phyloP scores from a whole-genome alignment of 2,797 vertebrate genomes.

The Xenentodon cancila region DNA sequence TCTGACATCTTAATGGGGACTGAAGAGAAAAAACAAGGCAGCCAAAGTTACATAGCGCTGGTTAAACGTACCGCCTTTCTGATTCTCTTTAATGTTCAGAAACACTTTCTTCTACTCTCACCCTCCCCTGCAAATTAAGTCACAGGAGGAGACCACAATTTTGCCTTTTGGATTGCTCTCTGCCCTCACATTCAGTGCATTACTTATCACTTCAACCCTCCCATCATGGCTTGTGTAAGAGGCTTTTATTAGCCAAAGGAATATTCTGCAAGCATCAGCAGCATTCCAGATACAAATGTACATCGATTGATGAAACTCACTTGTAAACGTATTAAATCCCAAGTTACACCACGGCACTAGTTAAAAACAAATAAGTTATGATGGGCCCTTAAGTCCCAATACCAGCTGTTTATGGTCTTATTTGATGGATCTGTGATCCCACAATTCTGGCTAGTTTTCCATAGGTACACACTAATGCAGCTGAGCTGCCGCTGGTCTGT shows the following conservation, averaged over 20 bases:
- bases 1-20: constrained; percentile 83
- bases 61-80: not conserved
- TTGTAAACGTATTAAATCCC: too few relatives aligned
- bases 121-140: constrained; percentile 12
- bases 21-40: constrained; percentile 50
- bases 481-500: too few relatives aligned
- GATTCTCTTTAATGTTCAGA: not conserved
- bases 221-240: constrained; percentile 45
- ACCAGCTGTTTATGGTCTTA: too few relatives aligned
- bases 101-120: not conserved
- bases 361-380: too few relatives aligned
- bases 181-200: constrained; percentile 13
- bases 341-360: too few relatives aligned
- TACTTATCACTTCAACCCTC: constrained; percentile 30
- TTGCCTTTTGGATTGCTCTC: not conserved
- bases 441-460: too few relatives aligned
- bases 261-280: too few relatives aligned
- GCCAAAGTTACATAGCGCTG: not conserved
- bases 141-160: constrained; percentile 27
- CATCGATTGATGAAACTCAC: too few relatives aligned
- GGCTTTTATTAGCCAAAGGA: not conserved
- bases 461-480: too few relatives aligned
- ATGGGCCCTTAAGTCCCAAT: too few relatives aligned
- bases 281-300: too few relatives aligned
- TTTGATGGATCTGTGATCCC: too few relatives aligned